Evolutionary conservation across 2,888 invertebrate genomes (phyloP), one percentile per base, ranked within the genome.

Genomic region (Apamea monoglypha): DNA sequence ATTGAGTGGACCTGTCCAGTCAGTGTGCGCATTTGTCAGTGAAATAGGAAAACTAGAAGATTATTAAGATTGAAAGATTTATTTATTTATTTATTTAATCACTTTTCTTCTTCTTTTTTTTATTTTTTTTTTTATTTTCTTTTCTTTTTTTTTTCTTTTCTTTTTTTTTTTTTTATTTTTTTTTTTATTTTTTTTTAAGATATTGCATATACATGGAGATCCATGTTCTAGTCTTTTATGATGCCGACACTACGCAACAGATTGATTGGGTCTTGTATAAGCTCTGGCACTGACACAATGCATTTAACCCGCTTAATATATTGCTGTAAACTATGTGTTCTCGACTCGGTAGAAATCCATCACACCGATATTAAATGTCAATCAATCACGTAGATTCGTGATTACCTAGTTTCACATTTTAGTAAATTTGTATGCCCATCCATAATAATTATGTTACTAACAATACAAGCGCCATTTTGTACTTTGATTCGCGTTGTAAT

Each of bases 231-330:
- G 21, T 53, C 1, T 50, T 14, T 1, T 81, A 18, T 29, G 18
- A 47, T 18, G 21, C 50, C 12, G 14, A 32, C 21, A 82, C 21
- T 50, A 61, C 21, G 14, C 32, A 40, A 8, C 14, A 29, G 53
- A 29, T 53, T 47, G 53, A 29, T 53, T 47, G 7, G 2, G 29
- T 40, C 3, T 64, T 50, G 16, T 44, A 40, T 50, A 59, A n/a
- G 25, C n/a, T 64, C 12, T 14, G 14, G 10, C 18, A 36, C 5
- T 66, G 59, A 67, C 21, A 59, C 56, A 63, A 44, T 47, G 18
- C 25, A 84, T 59, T 59, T 56, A 79, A 81, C 29, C 81, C 72
- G 56, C n/a, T 59, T 79, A 32, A 29, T 40, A 21, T 40, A 16
- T 18, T 12, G 10, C 16, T 69, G 16, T 69, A 29, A 61, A 36